A percentile compares a stretch with the other conserved stretches of the same genome.
Evolutionary conservation across 2,888 invertebrate genomes (phyloP).

Genomic region (Argyra leucocephala): DNA sequence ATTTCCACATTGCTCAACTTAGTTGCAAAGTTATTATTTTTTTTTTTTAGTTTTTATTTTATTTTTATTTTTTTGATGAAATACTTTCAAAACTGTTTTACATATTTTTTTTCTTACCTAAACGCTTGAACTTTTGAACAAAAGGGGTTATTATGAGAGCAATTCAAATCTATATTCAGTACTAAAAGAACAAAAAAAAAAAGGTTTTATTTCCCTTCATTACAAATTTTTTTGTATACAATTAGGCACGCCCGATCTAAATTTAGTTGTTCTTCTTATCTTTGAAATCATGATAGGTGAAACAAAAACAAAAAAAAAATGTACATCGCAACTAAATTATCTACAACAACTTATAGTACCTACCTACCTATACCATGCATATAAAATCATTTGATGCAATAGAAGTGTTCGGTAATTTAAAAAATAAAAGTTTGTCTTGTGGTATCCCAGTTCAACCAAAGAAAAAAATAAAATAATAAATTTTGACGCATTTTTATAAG

Average conservation of each 20-base stretch:
- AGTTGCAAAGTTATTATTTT: neutral
- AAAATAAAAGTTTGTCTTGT: too few species aligned
- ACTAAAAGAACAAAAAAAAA: neutral
- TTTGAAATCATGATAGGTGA: neutral
- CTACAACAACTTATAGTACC: too few species aligned
- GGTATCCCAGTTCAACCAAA: too few species aligned
- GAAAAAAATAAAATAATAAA: too few species aligned
- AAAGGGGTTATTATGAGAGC: neutral
- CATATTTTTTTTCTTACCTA: neutral
- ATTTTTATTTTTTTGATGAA: neutral
- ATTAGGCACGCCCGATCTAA: slow-evolving; percentile 1
- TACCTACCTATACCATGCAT: too few species aligned
- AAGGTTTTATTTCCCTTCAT: neutral
- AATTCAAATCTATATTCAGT: neutral
- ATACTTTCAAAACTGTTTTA: neutral
- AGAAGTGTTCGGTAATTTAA: too few species aligned
- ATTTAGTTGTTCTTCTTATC: neutral
- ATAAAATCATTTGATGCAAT: too few species aligned
- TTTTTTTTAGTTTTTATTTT: neutral
- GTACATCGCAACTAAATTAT: neutral
- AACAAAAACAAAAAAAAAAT: neutral
- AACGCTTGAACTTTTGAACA: neutral
- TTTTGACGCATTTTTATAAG: too few species aligned
- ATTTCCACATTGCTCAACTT: neutral
- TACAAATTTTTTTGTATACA: neutral